Base-by-base conservation (phyloP, 2,113 vertebrate species). In the Barnardius zonarius region DNA sequence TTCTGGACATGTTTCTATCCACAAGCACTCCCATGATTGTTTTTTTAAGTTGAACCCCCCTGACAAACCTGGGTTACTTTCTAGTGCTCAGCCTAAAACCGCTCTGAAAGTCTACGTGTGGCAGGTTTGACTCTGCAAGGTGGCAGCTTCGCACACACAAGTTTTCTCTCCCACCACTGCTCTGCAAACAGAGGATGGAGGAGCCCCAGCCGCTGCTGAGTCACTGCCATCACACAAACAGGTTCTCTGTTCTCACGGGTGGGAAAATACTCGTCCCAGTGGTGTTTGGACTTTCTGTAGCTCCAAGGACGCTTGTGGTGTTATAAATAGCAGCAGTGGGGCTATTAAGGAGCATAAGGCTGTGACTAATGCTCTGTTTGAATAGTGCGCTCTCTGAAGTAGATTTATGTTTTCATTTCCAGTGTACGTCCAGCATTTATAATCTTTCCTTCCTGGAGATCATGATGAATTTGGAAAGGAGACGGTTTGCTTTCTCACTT, bases 361-460 rank as follows among this genome's bases (percentile, higher is more conserved):
- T 95, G 90, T 90, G 92, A 95, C 79, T 82, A 93, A 95, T 70
- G 10, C 75, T 91, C 76, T 63, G 54, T 96, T 96, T 83, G 91
- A 95, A 83, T 39, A 80, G 81, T 2, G 10, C 0, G 0, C 76
- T 89, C 64, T 41, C 90, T 68, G 59, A 1, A 2, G 72, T 52
- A 67, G 72, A 88, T 83, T 69, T 57, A 61, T 82, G 76, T 43
- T 85, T 89, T 88, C 62, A 80, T 94, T 96, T 95, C 86, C 83
- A 93, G 72, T 3, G 3, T 76, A 54, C 16, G 6, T 69, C 67
- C 64, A 86, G 39, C 69, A 41, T 90, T 90, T 94, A 84, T 70
- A 90, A 80, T 90, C 49, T 77, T 61, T 41, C 57, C 24, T 84
- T 94, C 83, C 88, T 88, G 89, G 64, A 93, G 82, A 39, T 84